phyloP scores from a whole-genome alignment of 1,140 invertebrate genomes.

The Limonius californicus region DNA sequence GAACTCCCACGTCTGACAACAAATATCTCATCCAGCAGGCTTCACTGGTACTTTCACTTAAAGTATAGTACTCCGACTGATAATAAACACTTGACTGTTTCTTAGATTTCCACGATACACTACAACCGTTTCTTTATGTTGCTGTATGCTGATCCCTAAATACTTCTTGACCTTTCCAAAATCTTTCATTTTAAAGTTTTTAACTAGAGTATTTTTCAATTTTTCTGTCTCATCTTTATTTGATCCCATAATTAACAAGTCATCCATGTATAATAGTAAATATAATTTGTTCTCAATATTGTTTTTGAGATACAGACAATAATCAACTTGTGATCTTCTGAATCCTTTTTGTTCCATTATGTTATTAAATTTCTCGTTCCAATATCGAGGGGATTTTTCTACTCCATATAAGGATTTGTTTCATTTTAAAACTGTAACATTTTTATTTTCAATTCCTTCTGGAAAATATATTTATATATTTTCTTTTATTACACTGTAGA shows the following conservation, averaged over 20 bases:
- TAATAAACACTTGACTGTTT: too few species aligned
- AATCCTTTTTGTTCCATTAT: constrained; percentile 21
- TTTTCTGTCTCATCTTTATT: not conserved
- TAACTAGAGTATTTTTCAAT: not conserved
- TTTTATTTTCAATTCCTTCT: constrained; percentile 15
- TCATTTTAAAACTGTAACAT: constrained; percentile 23
- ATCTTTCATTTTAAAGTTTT: constrained; percentile 22
- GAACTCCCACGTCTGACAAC: too few species aligned
- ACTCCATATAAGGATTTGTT: constrained; percentile 20
- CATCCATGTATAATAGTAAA: constrained; percentile 28
- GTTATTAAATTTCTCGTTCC: constrained; percentile 26
- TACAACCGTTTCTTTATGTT: constrained; percentile 1
- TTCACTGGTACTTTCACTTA: too few species aligned
- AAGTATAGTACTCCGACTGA: too few species aligned
- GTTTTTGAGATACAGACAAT: constrained; percentile 22
- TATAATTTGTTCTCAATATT: constrained; percentile 15
- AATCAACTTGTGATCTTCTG: constrained; percentile 16
- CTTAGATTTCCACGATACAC: too few species aligned
- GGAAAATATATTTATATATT: constrained; percentile 20
- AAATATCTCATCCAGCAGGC: too few species aligned
- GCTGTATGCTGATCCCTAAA: constrained; percentile 12
- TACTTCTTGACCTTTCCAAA: constrained; percentile 16
- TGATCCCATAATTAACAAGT: constrained; percentile 19
- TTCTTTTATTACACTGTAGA: constrained; percentile 42
- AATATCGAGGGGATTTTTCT: constrained; percentile 25